Evolutionary conservation across 2,113 vertebrate genomes (phyloP).

Genomic region (Chloroceryle aenea): DNA sequence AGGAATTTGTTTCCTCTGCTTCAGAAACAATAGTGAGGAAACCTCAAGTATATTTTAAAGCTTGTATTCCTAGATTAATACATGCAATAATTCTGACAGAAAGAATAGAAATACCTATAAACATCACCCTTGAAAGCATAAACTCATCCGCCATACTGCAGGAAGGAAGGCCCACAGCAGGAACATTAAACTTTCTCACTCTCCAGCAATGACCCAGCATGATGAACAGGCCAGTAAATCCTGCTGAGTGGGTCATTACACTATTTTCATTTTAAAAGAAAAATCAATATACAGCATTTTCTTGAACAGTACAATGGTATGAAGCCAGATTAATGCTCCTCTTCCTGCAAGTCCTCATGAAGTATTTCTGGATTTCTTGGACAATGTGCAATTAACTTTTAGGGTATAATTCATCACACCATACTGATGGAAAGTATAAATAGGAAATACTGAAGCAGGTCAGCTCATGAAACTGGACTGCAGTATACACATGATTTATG

Average conservation of each 20-base stretch:
- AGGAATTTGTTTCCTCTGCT: not conserved
- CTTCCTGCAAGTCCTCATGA: not conserved
- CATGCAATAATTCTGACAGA: not conserved
- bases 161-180: slow-evolving; percentile 38
- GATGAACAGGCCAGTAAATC: slow-evolving; percentile 46
- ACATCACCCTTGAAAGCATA: not conserved
- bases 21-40: not conserved
- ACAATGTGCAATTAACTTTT: not conserved
- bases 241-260: slow-evolving; percentile 29
- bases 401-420: not conserved
- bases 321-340: not conserved
- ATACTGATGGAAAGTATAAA: slow-evolving; percentile 2
- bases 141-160: not conserved
- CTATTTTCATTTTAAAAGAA: slow-evolving; percentile 51
- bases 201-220: not conserved
- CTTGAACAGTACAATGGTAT: not conserved
- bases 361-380: slow-evolving; percentile 51
- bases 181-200: slow-evolving; percentile 4
- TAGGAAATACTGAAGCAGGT: not conserved
- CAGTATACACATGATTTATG: not conserved
- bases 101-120: not conserved
- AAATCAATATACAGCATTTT: slow-evolving; percentile 49
- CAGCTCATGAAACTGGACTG: not conserved
- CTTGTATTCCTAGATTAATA: not conserved
- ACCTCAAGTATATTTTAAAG: not conserved